These are phyloP conservation scores for Platichthys flesus DNA, from an alignment of 2,113 vertebrate species.

Conservation along the genomic window DNA sequence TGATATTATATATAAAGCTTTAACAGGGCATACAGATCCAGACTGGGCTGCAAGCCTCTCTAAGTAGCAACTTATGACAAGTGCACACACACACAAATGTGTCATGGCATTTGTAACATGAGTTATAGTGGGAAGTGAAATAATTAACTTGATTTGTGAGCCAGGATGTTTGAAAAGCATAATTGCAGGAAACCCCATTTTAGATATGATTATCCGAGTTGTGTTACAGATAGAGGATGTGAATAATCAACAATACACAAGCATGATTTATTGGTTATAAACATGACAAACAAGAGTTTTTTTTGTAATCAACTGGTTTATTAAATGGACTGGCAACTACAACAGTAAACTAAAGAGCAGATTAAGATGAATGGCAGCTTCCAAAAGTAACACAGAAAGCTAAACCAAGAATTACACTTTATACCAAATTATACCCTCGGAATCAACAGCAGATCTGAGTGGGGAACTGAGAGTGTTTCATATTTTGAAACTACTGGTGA, in stretches of 20 bases:
- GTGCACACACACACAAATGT: too few relatives aligned
- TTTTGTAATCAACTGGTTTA: conserved; percentile 78
- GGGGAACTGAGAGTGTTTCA: conserved; percentile 20
- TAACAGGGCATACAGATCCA: too few relatives aligned
- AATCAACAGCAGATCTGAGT: conserved; percentile 31
- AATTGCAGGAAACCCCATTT: too few relatives aligned
- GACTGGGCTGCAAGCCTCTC: too few relatives aligned
- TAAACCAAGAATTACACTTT: conserved; percentile 57
- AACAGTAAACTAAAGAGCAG: conserved; percentile 75
- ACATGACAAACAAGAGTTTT: conserved; percentile 16
- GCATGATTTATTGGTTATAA: background rate
- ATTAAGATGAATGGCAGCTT: conserved; percentile 67
- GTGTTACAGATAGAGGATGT: background rate
- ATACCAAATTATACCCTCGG: conserved; percentile 52
- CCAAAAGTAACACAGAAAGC: conserved; percentile 62
- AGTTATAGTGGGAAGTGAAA: too few relatives aligned
- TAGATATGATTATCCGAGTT: background rate
- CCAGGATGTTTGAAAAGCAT: too few relatives aligned
- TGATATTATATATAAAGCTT: too few relatives aligned
- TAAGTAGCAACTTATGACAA: too few relatives aligned
- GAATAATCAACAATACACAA: background rate
- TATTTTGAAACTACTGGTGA: conserved; percentile 16
- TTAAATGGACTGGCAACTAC: conserved; percentile 77
- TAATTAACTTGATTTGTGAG: too few relatives aligned
- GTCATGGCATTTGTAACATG: too few relatives aligned